phyloP scores from a whole-genome alignment of 2,113 vertebrate species.

The Limanda limanda region DNA sequence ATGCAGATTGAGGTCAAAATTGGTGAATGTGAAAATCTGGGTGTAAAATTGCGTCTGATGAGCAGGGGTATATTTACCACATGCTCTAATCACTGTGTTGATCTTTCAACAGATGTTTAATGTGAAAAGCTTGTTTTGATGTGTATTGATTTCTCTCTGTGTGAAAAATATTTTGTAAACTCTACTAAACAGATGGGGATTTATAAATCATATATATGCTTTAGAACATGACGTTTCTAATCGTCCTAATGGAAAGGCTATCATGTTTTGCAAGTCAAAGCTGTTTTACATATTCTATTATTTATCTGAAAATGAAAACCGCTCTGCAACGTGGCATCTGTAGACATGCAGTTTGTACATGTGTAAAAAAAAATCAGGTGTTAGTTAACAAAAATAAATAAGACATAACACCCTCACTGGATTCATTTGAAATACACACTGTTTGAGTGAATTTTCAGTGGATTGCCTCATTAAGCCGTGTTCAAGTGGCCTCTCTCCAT shows the following conservation, averaged over 20 bases:
- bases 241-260: slow-evolving; percentile 13
- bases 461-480: slow-evolving; percentile 69
- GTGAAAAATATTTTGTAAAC: slow-evolving; percentile 19
- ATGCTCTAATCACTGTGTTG: slow-evolving; percentile 41
- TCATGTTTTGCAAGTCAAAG: slow-evolving; percentile 3
- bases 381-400: slow-evolving; percentile 60
- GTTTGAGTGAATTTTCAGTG: slow-evolving; percentile 63
- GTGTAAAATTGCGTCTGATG: slow-evolving; percentile 34
- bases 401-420: slow-evolving; percentile 57
- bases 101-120: slow-evolving; percentile 61
- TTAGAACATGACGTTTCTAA: slow-evolving; percentile 22
- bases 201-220: slow-evolving; percentile 23
- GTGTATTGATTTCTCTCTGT: slow-evolving; percentile 32
- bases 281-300: slow-evolving; percentile 37
- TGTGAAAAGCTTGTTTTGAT: slow-evolving; percentile 36
- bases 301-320: slow-evolving; percentile 42
- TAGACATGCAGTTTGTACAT: slow-evolving; percentile 35
- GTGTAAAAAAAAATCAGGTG: slow-evolving; percentile 61
- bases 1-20: slow-evolving; percentile 39
- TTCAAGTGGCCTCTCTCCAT: slow-evolving; percentile 76
- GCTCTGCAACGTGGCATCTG: slow-evolving; percentile 30
- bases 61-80: slow-evolving; percentile 25
- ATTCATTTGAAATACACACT: slow-evolving; percentile 62
- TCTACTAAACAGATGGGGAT: slow-evolving; percentile 37
- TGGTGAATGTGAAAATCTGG: slow-evolving; percentile 28